Evolutionary conservation across 1,140 invertebrate species (phyloP), one percentile per base, ranked within the genome.

Genomic region (Metopolophium dirhodum): DNA sequence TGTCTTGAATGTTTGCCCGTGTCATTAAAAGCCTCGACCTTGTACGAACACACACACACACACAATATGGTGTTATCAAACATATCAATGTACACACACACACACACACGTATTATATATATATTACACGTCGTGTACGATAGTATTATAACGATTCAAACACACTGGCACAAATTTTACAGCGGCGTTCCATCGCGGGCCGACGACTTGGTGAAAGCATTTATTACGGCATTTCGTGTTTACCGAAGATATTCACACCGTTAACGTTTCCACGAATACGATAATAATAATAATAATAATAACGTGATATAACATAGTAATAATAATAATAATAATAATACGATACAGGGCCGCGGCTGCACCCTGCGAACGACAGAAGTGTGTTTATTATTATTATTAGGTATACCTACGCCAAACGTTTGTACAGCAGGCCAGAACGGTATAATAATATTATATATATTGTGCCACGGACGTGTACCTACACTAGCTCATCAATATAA

Each of bases 1-100:
- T 30, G 45, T 47, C 85, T 87, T 47, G 4, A n/a, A 87, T 47
- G 85, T 87, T 87, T 47, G 11, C 45, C 41, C 30, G 85, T 49
- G 26, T 87, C 47, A n/a, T 49, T 87, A 87, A 87, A 45, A 87
- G 30, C 86, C 86, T 87, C 86, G 47, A 87, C 86, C 86, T 87
- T 87, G 86, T 49, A 9, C 30, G 22, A 11, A 45, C 30, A 41
- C 82, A 41, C 77, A 83, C 77, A 41, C n/a, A 77, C n/a, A 77
- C 30, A 77, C 30, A 77, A 30, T 77, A 20, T 20, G 6, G 51
- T 51, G 51, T 51, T 51, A 51, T 51, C 51, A 51, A 51, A 22
- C 20, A 1, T 51, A 51, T 51, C 51, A 51, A 51, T 51, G 51
- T 6, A 83, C 37, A 83, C 82, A 83, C 82, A 83, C 77, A 83